A percentile compares a stretch with the other conserved stretches of the same genome.
Evolutionary conservation across 2,113 vertebrate species (phyloP).

Genomic region (Tachycineta bicolor): DNA sequence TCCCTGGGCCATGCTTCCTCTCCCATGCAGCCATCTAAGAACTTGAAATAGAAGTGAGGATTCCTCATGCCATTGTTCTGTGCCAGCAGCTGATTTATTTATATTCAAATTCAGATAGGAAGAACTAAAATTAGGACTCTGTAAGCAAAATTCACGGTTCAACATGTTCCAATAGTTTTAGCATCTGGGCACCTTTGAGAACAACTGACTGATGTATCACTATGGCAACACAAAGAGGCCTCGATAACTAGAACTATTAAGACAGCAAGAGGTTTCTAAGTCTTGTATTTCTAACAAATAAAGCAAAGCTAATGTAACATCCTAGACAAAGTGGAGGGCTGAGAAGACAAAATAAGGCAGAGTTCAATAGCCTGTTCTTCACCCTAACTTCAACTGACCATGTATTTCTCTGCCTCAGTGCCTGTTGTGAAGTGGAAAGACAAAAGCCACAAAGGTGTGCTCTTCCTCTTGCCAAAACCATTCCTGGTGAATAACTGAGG

Average conservation of each 20-base stretch:
- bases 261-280: neutral
- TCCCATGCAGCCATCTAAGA: neutral
- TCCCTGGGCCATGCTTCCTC: neutral
- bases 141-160: neutral
- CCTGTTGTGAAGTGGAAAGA: neutral
- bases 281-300: neutral
- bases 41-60: neutral
- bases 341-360: neutral
- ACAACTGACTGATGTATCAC: neutral
- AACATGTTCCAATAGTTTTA: neutral
- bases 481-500: neutral
- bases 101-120: neutral
- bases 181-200: neutral
- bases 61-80: neutral
- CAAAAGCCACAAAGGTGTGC: neutral
- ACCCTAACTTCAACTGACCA: neutral
- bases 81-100: neutral
- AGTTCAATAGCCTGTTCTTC: neutral
- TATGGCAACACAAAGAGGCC: slow-evolving; percentile 1
- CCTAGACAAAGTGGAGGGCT: neutral
- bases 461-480: neutral
- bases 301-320: neutral
- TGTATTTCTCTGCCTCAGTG: neutral
- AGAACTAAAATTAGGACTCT: slow-evolving; percentile 1
- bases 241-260: neutral